Base-by-base conservation (phyloP, 2,113 vertebrate genomes). In the Ibidorhyncha struthersii region DNA sequence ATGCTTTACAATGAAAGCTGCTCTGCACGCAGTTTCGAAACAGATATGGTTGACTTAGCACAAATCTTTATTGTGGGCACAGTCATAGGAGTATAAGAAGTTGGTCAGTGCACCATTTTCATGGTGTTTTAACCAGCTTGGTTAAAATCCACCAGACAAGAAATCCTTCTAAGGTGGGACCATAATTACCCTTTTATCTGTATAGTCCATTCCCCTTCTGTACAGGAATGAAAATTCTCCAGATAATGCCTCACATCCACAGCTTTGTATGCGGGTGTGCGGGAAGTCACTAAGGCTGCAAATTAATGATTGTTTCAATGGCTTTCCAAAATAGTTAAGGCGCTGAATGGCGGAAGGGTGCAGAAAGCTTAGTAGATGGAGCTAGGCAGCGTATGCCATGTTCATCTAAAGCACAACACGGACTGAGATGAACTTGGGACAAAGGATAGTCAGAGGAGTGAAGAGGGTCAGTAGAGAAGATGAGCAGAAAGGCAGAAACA, bases 71-170 rank as follows among this genome's bases (percentile, higher is more conserved):
- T 34, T 95, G 83, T 74, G 80, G 47, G 65, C 79, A 63, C n/a
- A 67, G 38, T 67, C 59, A 36, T 56, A 77, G 0, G 0, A 80
- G 71, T 89, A 58, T 58, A 95, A 88, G 63, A 79, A 89, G 47
- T 62, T 82, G 81, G 93, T 91, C 86, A 91, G 59, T 67, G 72
- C 56, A 74, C 32, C 1, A 0, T 96, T 94, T 96, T 86, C 38
- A 89, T 80, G 79, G 80, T 81, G 76, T 90, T 97, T 94, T 92
- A 93, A 95, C 76, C 47, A 89, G 72, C 63, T 89, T 93, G 94
- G 88, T 95, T 97, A 93, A 95, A 94, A 93, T 78, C 55, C 41
- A 89, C 72, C 63, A 89, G 76, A 94, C 87, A 93, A 96, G 87
- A 94, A 85, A 74, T 69, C 79, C 84, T 88, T 95, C 95, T 97